A percentile compares a stretch with the other conserved stretches of the same genome.
These are phyloP conservation scores for Phrynosoma blainvillii DNA, from an alignment of 2,113 vertebrate species.

Conservation along the genomic window DNA sequence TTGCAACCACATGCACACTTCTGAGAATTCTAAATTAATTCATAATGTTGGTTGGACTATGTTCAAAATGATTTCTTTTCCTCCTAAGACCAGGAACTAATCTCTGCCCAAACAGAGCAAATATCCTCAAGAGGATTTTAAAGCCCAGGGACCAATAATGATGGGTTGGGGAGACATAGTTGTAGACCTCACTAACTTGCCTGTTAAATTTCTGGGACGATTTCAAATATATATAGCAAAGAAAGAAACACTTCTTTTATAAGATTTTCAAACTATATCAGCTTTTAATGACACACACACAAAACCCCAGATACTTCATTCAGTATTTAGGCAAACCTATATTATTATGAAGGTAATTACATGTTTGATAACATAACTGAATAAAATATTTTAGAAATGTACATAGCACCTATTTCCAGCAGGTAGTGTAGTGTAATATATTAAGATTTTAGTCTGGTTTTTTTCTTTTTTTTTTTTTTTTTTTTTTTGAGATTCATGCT, in stretches of 20 bases:
- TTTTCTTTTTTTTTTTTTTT: too few relatives aligned
- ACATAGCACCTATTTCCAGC: background rate
- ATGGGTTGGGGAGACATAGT: background rate
- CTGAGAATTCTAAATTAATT: background rate
- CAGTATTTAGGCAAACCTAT: background rate
- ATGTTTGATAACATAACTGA: background rate
- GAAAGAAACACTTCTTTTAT: background rate
- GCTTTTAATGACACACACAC: background rate
- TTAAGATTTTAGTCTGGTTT: background rate
- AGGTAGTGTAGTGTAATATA: background rate
- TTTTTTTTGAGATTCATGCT: background rate
- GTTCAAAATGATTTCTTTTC: background rate
- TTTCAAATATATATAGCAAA: background rate
- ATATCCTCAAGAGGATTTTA: background rate
- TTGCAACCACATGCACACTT: background rate
- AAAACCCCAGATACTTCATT: background rate
- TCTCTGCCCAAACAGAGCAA: background rate
- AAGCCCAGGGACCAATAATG: background rate
- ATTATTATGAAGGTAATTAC: background rate
- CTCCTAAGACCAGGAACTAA: background rate
- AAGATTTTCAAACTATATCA: background rate
- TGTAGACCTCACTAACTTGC: background rate
- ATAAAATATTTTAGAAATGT: background rate
- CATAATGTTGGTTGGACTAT: background rate
- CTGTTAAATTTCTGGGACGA: background rate